Percentiles rank a stretch among this genome's conserved stretches.
These are phyloP conservation scores for Centropristis striata DNA, from an alignment of 2,113 vertebrate species.

Conservation along the genomic window DNA sequence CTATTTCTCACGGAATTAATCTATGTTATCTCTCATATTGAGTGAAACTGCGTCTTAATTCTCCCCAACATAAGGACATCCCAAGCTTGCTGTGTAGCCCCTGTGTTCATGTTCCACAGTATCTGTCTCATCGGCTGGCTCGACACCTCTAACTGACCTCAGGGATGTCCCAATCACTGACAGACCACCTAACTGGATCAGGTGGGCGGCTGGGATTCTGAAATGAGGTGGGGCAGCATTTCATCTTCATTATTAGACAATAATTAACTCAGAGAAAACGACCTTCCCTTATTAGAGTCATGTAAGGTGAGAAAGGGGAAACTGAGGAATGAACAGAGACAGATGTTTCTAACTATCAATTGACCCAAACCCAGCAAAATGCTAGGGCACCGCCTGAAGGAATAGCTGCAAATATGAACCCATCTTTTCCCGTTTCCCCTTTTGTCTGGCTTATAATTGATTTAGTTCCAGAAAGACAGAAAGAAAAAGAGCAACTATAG, in stretches of 20 bases:
- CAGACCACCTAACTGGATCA: constrained; percentile 13
- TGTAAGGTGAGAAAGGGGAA: constrained; percentile 32
- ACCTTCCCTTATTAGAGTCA: constrained; percentile 36
- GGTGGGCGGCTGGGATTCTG: constrained; percentile 13
- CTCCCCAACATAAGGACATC: neutral
- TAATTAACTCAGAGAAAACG: constrained; percentile 55
- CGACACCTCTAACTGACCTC: neutral
- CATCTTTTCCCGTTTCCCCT: constrained; percentile 14
- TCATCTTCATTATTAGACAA: constrained; percentile 55
- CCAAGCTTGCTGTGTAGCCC: neutral
- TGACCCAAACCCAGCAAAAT: constrained; percentile 1
- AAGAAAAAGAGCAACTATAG: constrained; percentile 28
- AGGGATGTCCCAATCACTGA: neutral
- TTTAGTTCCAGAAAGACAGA: neutral
- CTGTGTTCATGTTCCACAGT: neutral
- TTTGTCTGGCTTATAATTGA: neutral
- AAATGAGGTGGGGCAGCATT: constrained; percentile 19
- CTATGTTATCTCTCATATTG: neutral
- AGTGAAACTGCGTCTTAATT: neutral
- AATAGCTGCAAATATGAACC: constrained; percentile 46
- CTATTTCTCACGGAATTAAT: neutral
- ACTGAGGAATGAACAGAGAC: constrained; percentile 18
- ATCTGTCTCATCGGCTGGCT: neutral
- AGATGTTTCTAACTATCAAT: constrained; percentile 31
- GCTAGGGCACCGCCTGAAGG: neutral